A percentile compares a stretch with the other conserved stretches of the same genome.
Evolutionary conservation across 1,140 invertebrate genomes (phyloP).

Genomic region (Olivierus martensii): DNA sequence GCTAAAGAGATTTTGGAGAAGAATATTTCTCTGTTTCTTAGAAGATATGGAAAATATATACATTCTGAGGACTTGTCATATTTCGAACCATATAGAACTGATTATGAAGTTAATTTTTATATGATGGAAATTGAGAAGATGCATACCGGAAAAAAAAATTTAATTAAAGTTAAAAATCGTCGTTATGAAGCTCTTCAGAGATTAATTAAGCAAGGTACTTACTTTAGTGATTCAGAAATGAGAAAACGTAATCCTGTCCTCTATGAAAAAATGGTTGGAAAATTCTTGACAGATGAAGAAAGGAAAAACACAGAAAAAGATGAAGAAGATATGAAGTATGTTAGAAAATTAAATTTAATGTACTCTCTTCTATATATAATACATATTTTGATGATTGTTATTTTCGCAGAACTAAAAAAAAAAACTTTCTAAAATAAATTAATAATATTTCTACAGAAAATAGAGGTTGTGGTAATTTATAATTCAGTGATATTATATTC

Average conservation of each 20-base stretch:
- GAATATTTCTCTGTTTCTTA: slow-evolving; percentile 51
- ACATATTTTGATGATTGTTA: too few relatives aligned
- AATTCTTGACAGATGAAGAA: slow-evolving; percentile 63
- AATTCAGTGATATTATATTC: too few relatives aligned
- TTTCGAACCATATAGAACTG: slow-evolving; percentile 38
- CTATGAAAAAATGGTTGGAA: slow-evolving; percentile 75
- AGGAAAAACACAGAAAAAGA: slow-evolving; percentile 31
- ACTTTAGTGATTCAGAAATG: slow-evolving; percentile 87
- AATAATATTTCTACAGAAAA: too few relatives aligned
- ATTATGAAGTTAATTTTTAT: slow-evolving; percentile 46
- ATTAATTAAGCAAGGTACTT: slow-evolving; percentile 51
- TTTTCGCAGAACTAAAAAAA: too few relatives aligned
- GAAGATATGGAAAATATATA: slow-evolving; percentile 59
- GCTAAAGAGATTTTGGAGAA: slow-evolving; percentile 47
- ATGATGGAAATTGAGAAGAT: slow-evolving; percentile 36
- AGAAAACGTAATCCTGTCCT: slow-evolving; percentile 74
- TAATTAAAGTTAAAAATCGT: slow-evolving; percentile 52
- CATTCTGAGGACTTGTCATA: slow-evolving; percentile 46
- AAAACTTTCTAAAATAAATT: too few relatives aligned
- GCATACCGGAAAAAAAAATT: slow-evolving; percentile 21
- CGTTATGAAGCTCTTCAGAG: slow-evolving; percentile 65
- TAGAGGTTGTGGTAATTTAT: too few relatives aligned
- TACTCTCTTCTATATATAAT: too few relatives aligned
- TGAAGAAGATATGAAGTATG: slow-evolving; percentile 18
- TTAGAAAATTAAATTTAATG: too few relatives aligned